phyloP scores from a whole-genome alignment of 2,888 invertebrate genomes.

The Sylvicola cinctus region DNA sequence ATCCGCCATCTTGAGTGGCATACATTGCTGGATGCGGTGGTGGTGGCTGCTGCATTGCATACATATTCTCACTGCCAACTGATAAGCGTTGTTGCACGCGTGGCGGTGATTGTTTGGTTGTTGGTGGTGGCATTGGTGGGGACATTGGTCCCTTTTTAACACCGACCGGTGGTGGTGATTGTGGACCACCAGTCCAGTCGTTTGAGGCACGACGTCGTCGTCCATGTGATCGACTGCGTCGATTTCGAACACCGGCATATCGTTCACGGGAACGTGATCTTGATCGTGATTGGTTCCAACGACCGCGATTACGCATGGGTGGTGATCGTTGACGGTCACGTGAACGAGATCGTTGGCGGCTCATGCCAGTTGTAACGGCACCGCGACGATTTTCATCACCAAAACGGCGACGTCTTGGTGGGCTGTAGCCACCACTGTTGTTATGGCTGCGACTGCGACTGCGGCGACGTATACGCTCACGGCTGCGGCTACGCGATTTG shows the following conservation, averaged over 20 bases:
- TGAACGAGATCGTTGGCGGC: background rate
- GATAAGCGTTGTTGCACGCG: background rate
- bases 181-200: background rate
- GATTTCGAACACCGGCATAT: constrained; percentile 12
- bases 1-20: constrained; percentile 1
- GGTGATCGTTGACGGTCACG: background rate
- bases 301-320: background rate
- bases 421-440: no score
- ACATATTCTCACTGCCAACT: background rate
- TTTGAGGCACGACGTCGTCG: constrained; percentile 2
- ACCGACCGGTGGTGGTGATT: background rate
- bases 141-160: background rate
- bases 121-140: background rate
- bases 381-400: no score
- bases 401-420: no score
- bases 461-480: background rate
- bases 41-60: background rate
- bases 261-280: constrained; percentile 10
- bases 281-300: background rate
- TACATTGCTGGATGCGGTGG: background rate
- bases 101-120: background rate
- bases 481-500: background rate
- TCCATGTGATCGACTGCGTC: constrained; percentile 11
- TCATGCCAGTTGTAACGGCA: no score
- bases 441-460: background rate